Evolutionary conservation across 2,888 invertebrate species (phyloP), one percentile per base, ranked within the genome.

Genomic region (Germaria angustata): DNA sequence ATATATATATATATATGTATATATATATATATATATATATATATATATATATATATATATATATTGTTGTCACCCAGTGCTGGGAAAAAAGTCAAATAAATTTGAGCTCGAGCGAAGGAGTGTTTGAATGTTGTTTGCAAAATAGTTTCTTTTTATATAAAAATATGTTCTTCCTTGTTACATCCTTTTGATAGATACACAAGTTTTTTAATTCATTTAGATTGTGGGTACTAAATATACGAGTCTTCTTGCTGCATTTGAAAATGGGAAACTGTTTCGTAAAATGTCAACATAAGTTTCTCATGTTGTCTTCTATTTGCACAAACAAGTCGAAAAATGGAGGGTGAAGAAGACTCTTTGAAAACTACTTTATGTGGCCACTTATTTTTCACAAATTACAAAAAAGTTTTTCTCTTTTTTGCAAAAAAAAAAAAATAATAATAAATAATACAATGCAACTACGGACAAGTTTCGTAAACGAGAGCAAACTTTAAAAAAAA

Each of bases 191-290:
- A 51, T 59, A 65, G 53, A 41, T 44, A 68, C 22, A 53, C 44
- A 82, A 82, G 79, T 79, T 82, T 82, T 82, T 79, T 82, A 82
- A 82, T 82, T 82, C 82, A 82, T 76, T 82, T 82, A 82, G 55
- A 71, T 76, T 79, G 79, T 72, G 82, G 75, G 75, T 53, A 65
- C 66, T n/a, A 59, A 72, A 59, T 17, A 61, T 20, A 17, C 36
- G 20, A 69, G 53, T 46, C 55, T 72, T n/a, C n/a, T 13, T 34
- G n/a, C 9, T 63, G 55, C 24, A 49, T 68, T 53, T 69, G 4
- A 22, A 53, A 44, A 57, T 36, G 57, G 49, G 65, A 66, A 66
- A 72, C 15, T 65, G 57, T 79, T 73, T 66, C 22, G 28, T 73
- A 73, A n/a, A n/a, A 61, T 63, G 82, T 79, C 82, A 82, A 79